These are phyloP conservation scores for Notamacropus eugenii DNA, from an alignment of 2,797 vertebrate genomes.

Conservation along the genomic window DNA sequence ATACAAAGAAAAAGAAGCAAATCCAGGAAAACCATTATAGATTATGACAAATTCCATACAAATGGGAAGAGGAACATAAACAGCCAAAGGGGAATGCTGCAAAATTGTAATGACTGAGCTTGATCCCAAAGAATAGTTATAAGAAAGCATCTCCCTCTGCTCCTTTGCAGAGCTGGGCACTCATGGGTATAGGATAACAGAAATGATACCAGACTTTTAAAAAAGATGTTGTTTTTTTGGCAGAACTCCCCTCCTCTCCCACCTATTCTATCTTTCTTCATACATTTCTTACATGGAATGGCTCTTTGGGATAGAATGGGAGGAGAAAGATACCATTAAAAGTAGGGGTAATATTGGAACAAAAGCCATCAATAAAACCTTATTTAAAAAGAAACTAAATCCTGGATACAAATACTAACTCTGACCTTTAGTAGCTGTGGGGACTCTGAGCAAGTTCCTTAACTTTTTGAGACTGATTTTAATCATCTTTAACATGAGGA, in stretches of 20 bases:
- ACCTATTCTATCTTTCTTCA: neutral
- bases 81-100: neutral
- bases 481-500: neutral
- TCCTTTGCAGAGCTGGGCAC: neutral
- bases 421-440: neutral
- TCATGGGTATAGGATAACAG: neutral
- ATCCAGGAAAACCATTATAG: neutral
- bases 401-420: neutral
- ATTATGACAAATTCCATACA: neutral
- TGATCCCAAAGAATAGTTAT: neutral
- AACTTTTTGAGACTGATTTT: neutral
- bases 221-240: neutral
- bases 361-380: neutral
- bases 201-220: neutral
- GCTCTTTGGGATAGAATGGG: neutral
- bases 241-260: neutral
- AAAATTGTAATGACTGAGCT: neutral
- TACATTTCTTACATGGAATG: neutral
- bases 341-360: neutral
- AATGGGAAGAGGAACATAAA: neutral
- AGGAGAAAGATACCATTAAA: neutral
- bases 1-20: neutral
- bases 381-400: neutral
- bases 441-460: neutral
- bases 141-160: neutral